Conservation (phyloP, 2,113 vertebrate species). For the Rhineura floridana region DNA sequence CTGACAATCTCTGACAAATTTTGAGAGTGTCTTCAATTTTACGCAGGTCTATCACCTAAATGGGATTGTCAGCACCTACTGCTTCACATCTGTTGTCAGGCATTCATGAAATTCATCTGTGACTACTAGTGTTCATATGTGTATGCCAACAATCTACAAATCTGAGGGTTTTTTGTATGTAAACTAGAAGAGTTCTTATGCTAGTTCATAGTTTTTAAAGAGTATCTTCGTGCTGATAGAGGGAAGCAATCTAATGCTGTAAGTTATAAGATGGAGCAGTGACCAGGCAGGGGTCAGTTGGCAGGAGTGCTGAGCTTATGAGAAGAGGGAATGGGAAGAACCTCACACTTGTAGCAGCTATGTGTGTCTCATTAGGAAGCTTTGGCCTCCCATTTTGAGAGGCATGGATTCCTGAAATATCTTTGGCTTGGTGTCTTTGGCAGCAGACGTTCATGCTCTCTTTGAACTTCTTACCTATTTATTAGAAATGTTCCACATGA, state of each 20-base stretch:
- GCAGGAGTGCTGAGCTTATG: not conserved
- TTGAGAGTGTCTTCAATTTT: not conserved
- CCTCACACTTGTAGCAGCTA: not conserved
- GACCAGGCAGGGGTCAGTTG: not conserved
- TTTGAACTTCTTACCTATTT: slow-evolving; percentile 36
- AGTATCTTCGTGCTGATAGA: not conserved
- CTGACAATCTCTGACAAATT: not conserved
- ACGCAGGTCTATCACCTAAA: not conserved
- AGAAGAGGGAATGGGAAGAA: not conserved
- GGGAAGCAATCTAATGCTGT: not conserved
- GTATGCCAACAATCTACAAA: not conserved
- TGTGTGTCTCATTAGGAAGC: not conserved
- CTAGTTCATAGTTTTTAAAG: not conserved
- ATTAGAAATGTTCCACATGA: slow-evolving; percentile 12
- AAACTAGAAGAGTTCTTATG: not conserved
- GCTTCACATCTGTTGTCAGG: not conserved
- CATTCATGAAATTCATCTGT: not conserved
- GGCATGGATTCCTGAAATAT: not conserved
- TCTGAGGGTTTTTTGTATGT: not conserved
- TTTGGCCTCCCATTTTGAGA: not conserved
- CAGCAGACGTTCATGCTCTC: slow-evolving; percentile 37
- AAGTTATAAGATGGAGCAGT: slow-evolving; percentile 1
- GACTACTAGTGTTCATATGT: not conserved
- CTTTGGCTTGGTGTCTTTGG: slow-evolving; percentile 38
- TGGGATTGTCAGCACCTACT: not conserved